Evolutionary conservation across 2,797 vertebrate species (phyloP).

Genomic region (Clamator glandarius): DNA sequence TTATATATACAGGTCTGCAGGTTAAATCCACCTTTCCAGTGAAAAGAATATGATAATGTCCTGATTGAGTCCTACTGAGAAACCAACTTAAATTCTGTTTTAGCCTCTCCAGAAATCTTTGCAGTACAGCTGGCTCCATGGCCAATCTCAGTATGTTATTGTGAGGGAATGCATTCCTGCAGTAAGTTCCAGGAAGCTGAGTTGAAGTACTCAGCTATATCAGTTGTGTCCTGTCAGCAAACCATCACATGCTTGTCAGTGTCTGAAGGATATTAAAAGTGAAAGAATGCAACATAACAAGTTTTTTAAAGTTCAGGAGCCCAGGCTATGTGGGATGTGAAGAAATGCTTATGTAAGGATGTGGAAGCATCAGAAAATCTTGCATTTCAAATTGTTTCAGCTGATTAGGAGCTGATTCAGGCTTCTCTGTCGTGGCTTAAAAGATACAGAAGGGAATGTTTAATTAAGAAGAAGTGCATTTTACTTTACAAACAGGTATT

Average conservation of each 20-base stretch:
- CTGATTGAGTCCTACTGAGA: not conserved
- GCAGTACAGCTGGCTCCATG: not conserved
- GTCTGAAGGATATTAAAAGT: constrained; percentile 36
- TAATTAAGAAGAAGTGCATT: not conserved
- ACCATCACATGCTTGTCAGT: constrained; percentile 40
- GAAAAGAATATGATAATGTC: not conserved
- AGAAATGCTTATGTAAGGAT: constrained; percentile 58
- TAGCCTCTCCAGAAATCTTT: not conserved
- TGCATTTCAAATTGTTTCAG: constrained; percentile 39
- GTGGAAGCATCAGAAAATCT: constrained; percentile 33
- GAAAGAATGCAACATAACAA: not conserved
- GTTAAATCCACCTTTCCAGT: constrained; percentile 14
- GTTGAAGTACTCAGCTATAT: not conserved
- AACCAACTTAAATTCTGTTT: not conserved
- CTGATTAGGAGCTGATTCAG: not conserved
- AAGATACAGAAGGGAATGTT: not conserved
- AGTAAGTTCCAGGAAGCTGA: not conserved
- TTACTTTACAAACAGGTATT: not conserved
- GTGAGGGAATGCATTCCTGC: not conserved
- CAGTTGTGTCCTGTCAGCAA: not conserved
- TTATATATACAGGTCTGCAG: not conserved
- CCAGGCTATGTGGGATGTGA: constrained; percentile 51
- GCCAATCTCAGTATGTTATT: not conserved
- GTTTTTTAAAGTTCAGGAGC: constrained; percentile 38
- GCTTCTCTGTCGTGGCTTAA: not conserved